A percentile compares a stretch with the other conserved stretches of the same genome.
These are phyloP conservation scores for Melanerpes formicivorus DNA, from an alignment of 2,113 vertebrate genomes.

Conservation along the genomic window DNA sequence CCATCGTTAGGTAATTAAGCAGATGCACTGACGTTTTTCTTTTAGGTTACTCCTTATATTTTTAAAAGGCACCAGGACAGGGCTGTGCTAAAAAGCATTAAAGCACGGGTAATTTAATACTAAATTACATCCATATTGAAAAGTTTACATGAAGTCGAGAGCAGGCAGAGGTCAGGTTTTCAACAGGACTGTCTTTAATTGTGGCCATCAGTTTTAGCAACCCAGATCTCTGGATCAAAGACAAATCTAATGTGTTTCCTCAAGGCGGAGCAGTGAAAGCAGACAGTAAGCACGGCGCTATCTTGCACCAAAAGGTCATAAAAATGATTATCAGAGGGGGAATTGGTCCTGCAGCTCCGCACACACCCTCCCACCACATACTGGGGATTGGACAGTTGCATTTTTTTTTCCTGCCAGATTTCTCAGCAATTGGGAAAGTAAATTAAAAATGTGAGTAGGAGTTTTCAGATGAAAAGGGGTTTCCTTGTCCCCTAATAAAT, in stretches of 20 bases:
- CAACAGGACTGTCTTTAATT: conserved; percentile 84
- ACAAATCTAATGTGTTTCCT: conserved; percentile 78
- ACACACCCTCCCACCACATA: conserved; percentile 47
- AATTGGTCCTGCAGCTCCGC: conserved; percentile 44
- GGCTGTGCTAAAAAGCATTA: conserved; percentile 87
- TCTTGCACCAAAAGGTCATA: conserved; percentile 76
- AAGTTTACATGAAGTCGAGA: conserved; percentile 91
- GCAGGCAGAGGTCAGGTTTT: conserved; percentile 85
- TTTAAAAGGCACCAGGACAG: conserved; percentile 81
- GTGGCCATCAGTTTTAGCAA: conserved; percentile 81
- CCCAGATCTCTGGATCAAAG: conserved; percentile 81
- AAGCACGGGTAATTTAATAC: conserved; percentile 92
- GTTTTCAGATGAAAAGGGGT: conserved; percentile 37
- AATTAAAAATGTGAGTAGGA: background rate
- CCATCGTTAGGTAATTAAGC: conserved; percentile 79
- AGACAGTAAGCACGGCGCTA: conserved; percentile 70
- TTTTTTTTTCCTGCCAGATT: conserved; percentile 19
- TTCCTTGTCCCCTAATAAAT: conserved; percentile 34
- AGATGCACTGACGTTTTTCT: conserved; percentile 79
- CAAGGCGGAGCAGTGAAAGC: conserved; percentile 71
- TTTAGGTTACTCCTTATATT: conserved; percentile 78
- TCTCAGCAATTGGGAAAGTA: conserved; percentile 29
- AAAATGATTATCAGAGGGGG: conserved; percentile 64
- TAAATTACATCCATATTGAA: conserved; percentile 94
- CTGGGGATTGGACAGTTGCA: background rate